Conservation (phyloP, 2,797 vertebrate genomes). For the Manis javanica region DNA sequence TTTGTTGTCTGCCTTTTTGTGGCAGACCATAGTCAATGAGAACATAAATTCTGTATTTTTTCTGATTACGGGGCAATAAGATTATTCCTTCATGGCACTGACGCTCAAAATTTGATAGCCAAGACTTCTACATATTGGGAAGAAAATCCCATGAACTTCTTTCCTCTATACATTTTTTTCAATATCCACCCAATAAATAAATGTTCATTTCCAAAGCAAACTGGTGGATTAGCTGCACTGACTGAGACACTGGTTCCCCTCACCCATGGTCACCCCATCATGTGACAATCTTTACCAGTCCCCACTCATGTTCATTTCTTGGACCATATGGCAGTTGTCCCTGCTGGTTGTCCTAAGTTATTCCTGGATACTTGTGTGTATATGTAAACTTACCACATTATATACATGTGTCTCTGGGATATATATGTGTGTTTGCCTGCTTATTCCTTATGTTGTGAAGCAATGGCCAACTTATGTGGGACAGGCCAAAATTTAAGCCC, state of each 20-base stretch:
- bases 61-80: slow-evolving; percentile 1
- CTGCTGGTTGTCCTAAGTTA: slow-evolving; percentile 77
- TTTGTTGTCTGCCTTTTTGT: slow-evolving; percentile 3
- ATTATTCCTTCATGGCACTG: slow-evolving; percentile 33
- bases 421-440: slow-evolving; percentile 88
- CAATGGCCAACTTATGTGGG: slow-evolving; percentile 64
- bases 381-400: slow-evolving; percentile 84
- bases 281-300: slow-evolving; percentile 50
- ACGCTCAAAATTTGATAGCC: slow-evolving; percentile 28
- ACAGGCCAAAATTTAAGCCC: not conserved
- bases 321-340: slow-evolving; percentile 67
- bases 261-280: slow-evolving; percentile 26
- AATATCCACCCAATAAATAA: not conserved
- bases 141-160: not conserved
- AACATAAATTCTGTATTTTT: slow-evolving; percentile 43
- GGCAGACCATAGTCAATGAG: not conserved
- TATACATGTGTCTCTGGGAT: slow-evolving; percentile 88
- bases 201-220: slow-evolving; percentile 40
- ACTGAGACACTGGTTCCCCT: slow-evolving; percentile 62
- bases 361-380: slow-evolving; percentile 81
- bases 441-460: slow-evolving; percentile 87
- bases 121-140: slow-evolving; percentile 30
- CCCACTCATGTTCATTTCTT: slow-evolving; percentile 20
- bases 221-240: slow-evolving; percentile 72
- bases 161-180: not conserved